phyloP scores from a whole-genome alignment of 2,113 vertebrate genomes.

The Anhinga anhinga region DNA sequence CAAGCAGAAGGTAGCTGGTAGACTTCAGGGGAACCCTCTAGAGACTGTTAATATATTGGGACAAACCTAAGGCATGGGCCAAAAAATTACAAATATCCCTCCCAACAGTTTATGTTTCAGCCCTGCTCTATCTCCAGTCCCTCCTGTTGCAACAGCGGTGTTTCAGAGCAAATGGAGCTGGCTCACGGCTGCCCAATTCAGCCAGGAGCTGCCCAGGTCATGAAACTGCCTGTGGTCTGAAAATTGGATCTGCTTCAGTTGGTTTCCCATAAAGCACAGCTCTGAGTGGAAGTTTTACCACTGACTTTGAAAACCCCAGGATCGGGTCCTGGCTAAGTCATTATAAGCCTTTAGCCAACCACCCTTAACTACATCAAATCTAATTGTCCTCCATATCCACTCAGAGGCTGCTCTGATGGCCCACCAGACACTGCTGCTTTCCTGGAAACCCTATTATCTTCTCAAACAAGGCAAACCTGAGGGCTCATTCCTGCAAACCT shows the following conservation, averaged over 20 bases:
- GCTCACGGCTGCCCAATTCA: not conserved
- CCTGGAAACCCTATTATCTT: slow-evolving; percentile 47
- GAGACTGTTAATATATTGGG: not conserved
- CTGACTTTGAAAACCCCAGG: not conserved
- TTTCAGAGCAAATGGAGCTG: not conserved
- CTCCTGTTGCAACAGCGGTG: not conserved
- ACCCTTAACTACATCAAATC: not conserved
- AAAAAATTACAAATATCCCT: not conserved
- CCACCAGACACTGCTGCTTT: slow-evolving; percentile 15
- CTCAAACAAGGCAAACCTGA: slow-evolving; percentile 52
- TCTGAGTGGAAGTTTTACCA: not conserved
- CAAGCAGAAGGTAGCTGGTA: not conserved
- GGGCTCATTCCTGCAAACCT: slow-evolving; percentile 14
- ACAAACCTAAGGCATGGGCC: not conserved
- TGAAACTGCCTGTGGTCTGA: not conserved
- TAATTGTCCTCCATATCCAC: not conserved
- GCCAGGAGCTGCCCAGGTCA: not conserved
- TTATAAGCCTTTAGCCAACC: not conserved
- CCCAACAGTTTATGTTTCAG: not conserved
- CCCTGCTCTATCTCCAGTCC: not conserved
- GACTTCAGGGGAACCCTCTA: not conserved
- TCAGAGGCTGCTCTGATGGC: not conserved
- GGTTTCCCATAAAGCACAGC: not conserved
- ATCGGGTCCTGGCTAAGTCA: not conserved
- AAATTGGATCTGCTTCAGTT: not conserved